Conservation (phyloP, 2,888 invertebrate genomes). For the Autographa pulchrina region DNA sequence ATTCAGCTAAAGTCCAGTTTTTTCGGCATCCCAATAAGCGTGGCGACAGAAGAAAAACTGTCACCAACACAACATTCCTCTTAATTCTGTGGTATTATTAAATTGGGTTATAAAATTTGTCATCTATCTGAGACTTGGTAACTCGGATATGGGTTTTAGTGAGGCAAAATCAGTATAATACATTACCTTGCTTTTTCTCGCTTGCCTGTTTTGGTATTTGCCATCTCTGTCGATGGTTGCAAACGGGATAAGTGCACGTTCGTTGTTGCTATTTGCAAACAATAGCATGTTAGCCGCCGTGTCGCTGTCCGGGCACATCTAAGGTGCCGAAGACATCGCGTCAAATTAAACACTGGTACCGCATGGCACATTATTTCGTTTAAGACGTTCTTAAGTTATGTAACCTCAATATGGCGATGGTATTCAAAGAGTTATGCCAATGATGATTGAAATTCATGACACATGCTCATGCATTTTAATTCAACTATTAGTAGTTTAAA, state of each 20-base stretch:
- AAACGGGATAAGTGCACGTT: constrained; percentile 73
- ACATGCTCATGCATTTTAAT: neutral
- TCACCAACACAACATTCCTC: constrained; percentile 58
- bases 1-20: constrained; percentile 76
- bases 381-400: constrained; percentile 26
- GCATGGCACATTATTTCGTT: constrained; percentile 45
- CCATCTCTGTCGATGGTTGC: constrained; percentile 66
- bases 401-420: constrained; percentile 5
- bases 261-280: constrained; percentile 87
- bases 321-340: constrained; percentile 77
- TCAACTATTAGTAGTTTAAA: constrained; percentile 5
- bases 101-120: constrained; percentile 74
- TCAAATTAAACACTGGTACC: constrained; percentile 77
- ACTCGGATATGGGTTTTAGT: constrained; percentile 61
- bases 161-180: constrained; percentile 31
- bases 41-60: constrained; percentile 66
- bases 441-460: constrained; percentile 4
- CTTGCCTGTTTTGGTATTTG: constrained; percentile 57
- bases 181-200: constrained; percentile 55
- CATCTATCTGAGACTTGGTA: constrained; percentile 63
- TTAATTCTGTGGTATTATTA: constrained; percentile 69
- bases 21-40: constrained; percentile 68
- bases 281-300: constrained; percentile 86
- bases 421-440: neutral
- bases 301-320: constrained; percentile 79